These are phyloP conservation scores for Malaclemys terrapin DNA, from an alignment of 2,113 vertebrate genomes.

Conservation along the genomic window DNA sequence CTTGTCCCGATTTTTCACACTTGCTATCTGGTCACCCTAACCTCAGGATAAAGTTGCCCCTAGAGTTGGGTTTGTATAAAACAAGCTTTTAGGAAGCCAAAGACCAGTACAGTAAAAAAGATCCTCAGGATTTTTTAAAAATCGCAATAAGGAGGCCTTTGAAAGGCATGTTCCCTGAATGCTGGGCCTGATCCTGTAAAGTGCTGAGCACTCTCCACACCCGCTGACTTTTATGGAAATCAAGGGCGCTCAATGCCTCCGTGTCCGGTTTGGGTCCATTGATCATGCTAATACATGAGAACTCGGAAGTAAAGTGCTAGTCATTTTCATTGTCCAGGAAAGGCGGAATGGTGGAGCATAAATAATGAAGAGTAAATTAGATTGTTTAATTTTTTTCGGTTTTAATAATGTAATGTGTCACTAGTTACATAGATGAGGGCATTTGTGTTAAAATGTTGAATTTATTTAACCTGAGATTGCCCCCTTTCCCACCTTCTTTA, in stretches of 20 bases:
- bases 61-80: accelerated
- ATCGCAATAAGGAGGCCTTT: accelerated
- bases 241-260: accelerated
- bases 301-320: accelerated
- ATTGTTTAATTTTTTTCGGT: neutral
- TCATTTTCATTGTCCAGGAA: accelerated
- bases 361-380: accelerated
- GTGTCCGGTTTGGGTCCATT: accelerated
- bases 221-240: accelerated
- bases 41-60: neutral
- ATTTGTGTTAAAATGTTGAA: neutral
- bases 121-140: accelerated
- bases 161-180: accelerated
- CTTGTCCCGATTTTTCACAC: too few species aligned
- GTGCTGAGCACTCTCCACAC: accelerated
- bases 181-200: neutral
- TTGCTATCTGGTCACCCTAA: too few species aligned
- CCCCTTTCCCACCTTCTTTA: too few species aligned
- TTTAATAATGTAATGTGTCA: neutral
- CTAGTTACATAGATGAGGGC: neutral
- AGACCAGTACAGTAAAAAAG: accelerated
- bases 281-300: accelerated
- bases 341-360: accelerated
- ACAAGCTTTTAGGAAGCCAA: accelerated
- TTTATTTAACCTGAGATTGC: neutral